A percentile compares a stretch with the other conserved stretches of the same genome.
Evolutionary conservation across 2,797 vertebrate genomes (phyloP).

Genomic region (Diceros bicornis): DNA sequence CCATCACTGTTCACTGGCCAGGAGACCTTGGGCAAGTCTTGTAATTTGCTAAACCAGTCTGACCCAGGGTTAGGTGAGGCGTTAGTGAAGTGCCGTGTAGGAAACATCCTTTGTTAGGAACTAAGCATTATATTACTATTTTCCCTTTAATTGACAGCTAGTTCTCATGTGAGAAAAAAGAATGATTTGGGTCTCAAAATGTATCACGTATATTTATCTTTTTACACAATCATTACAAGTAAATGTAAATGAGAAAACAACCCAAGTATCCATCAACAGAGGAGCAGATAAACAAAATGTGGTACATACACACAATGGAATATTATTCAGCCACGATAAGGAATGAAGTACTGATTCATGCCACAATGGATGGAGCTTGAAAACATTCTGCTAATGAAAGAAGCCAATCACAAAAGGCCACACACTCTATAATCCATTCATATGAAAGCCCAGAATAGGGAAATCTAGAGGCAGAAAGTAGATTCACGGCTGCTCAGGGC

Average conservation of each 20-base stretch:
- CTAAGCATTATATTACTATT: background rate
- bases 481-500: background rate
- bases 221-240: background rate
- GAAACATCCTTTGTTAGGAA: background rate
- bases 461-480: background rate
- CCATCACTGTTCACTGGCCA: background rate
- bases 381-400: background rate
- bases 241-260: background rate
- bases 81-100: background rate
- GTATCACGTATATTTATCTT: background rate
- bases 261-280: too few relatives aligned
- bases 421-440: rapidly evolving
- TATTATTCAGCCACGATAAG: background rate
- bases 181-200: background rate
- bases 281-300: background rate
- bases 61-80: background rate
- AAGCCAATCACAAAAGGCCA: background rate
- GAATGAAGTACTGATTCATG: background rate
- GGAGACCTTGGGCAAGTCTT: background rate
- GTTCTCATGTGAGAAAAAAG: background rate
- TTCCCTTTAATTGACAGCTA: background rate
- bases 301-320: background rate
- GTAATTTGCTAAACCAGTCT: background rate
- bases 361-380: too few relatives aligned
- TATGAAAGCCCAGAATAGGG: background rate